phyloP scores from a whole-genome alignment of 1,140 invertebrate genomes.

The Asbolus verrucosus region DNA sequence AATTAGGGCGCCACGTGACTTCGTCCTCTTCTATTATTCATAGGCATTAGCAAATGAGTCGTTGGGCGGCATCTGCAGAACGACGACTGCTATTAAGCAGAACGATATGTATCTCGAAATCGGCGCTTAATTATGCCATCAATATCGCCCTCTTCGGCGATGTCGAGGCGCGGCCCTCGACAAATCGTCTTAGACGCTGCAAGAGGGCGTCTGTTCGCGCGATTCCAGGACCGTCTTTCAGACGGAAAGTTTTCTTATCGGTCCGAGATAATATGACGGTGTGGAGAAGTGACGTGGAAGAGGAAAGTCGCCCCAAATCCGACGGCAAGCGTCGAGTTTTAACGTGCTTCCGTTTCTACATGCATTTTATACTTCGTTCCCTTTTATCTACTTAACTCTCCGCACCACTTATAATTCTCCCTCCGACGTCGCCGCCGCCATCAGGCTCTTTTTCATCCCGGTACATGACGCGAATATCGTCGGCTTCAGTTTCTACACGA shows the following conservation, averaged over 20 bases:
- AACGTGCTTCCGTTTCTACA: slow-evolving; percentile 46
- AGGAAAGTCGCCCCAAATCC: slow-evolving; percentile 43
- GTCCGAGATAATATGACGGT: slow-evolving; percentile 12
- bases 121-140: slow-evolving; percentile 32
- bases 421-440: slow-evolving; percentile 23
- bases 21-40: slow-evolving; percentile 34
- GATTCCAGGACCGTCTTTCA: no score
- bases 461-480: slow-evolving; percentile 34
- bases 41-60: slow-evolving; percentile 38
- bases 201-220: background rate
- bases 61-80: slow-evolving; percentile 30
- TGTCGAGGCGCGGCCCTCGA: background rate
- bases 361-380: slow-evolving; percentile 47
- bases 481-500: slow-evolving; percentile 13
- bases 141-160: slow-evolving; percentile 1
- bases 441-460: slow-evolving; percentile 32
- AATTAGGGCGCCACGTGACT: slow-evolving; percentile 34
- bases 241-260: background rate
- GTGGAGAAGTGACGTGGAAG: slow-evolving; percentile 40
- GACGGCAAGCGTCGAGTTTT: slow-evolving; percentile 45
- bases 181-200: slow-evolving; percentile 5
- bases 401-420: slow-evolving; percentile 42
- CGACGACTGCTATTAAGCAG: slow-evolving; percentile 28
- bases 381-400: slow-evolving; percentile 47
- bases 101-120: slow-evolving; percentile 27